Base-by-base conservation (phyloP, 2,797 vertebrate species). In the Mus spretus region DNA sequence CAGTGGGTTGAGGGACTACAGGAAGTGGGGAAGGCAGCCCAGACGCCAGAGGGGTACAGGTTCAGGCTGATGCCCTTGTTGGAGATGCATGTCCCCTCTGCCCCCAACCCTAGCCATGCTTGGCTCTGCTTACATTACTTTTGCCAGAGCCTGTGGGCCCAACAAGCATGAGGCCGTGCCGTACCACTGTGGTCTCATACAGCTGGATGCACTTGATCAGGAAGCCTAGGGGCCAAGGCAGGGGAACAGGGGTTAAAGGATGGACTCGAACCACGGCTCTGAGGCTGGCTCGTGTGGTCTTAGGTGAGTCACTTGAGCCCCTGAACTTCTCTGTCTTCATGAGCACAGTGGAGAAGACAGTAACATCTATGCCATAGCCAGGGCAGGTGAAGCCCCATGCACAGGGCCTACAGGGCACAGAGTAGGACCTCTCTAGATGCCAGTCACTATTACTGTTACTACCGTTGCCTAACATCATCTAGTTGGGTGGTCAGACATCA, bases 151-250 rank as follows among this genome's bases (percentile, higher is more conserved):
- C 99, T 7, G 99, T 97, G 28, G 99, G 99, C 90, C 99, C 99
- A 7, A 99, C 99, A 81, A 99, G 98, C 99, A 99, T 99, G 93
- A 99, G 98, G 65, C 99, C 99, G 0, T 99, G 99, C 92, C 99
- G 98, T 93, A 99, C 99, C 97, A 99, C 99, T 0, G 99, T 99
- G 93, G 99, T 99, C 98, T 99, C 99, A 6, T 99, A 99, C 12
- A 99, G 98, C 96, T 99, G 99, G 98, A 99, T 99, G 90, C 99
- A 99, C 97, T 99, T 99, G 94, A 97, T 99, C 87, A 99, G 99
- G 98, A 99, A 99, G 86, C 98, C 99, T 99, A 97, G 7, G 90
- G 91, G 65, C 97, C 97, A 96, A 65, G 50, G 31, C 19, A 19
- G 55, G 17, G 65, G 40, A 22, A 0, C 3, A 28, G 11, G 44